Percentiles rank a stretch among this genome's conserved stretches.
These are phyloP conservation scores for Herminia tarsipennalis DNA, from an alignment of 2,888 invertebrate species.

Conservation along the genomic window DNA sequence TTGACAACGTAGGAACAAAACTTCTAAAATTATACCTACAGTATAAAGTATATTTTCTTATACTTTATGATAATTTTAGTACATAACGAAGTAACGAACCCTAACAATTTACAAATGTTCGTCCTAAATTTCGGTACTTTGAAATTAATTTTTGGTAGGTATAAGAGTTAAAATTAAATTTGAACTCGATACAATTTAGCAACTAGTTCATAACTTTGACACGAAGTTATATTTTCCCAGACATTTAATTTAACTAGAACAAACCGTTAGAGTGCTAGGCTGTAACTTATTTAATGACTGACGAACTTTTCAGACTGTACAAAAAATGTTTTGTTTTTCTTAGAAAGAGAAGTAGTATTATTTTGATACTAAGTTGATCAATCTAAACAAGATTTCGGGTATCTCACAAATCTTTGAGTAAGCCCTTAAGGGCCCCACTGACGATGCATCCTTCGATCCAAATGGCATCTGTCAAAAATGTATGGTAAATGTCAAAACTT, in stretches of 20 bases:
- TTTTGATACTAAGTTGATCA: slow-evolving; percentile 7
- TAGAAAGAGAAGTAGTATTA: slow-evolving; percentile 6
- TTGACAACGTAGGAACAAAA: too few relatives aligned
- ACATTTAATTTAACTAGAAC: slow-evolving; percentile 10
- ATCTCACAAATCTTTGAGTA: neutral
- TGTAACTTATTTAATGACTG: slow-evolving; percentile 4
- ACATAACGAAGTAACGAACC: too few relatives aligned
- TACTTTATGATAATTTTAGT: too few relatives aligned
- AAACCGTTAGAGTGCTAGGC: neutral
- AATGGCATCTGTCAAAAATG: too few relatives aligned
- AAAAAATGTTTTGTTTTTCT: neutral
- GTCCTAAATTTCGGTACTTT: neutral
- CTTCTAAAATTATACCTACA: too few relatives aligned
- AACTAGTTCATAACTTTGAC: neutral
- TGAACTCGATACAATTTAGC: slow-evolving; percentile 4
- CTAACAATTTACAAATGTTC: too few relatives aligned
- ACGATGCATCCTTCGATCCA: too few relatives aligned
- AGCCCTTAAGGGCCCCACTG: neutral
- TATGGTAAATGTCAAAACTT: too few relatives aligned
- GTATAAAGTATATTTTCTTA: too few relatives aligned
- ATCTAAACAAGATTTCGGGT: neutral
- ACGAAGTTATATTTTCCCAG: neutral
- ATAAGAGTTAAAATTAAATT: neutral
- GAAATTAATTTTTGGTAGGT: neutral
- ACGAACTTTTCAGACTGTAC: slow-evolving; percentile 24